Base-by-base conservation (phyloP, 2,888 invertebrate genomes). In the Cerastis leucographa region DNA sequence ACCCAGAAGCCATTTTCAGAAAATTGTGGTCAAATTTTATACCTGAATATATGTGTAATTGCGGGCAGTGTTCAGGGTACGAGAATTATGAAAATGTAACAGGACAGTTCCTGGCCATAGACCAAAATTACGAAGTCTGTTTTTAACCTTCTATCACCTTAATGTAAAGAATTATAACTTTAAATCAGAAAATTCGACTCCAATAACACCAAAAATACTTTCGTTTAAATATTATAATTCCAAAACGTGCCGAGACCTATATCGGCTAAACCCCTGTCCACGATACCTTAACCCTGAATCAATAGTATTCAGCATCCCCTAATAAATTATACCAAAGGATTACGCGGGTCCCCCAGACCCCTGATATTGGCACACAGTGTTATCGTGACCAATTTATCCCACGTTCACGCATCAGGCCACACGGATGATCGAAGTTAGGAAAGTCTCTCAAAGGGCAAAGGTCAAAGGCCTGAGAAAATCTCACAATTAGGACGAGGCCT, bases 281-380 rank as follows among this genome's bases (percentile, higher is more conserved):
- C 42, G 71, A 83, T 75, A 66, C 69, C 71, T 44, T 71, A 71
- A 80, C 76, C 85, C 83, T 77, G 82, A 89, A 86, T 84, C 85
- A 85, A 89, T 85, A 87, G 86, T 84, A 87, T 83, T 84, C 78
- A 66, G 83, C 81, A 81, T 88, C 83, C 81, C 82, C 87, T 87
- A 90, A 91, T 91, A 90, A 91, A 91, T 91, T 90, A 42, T 42
- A 86, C 54, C 75, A 71, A 81, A 87, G 90, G 89, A 91, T 91
- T 91, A 91, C 87, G 73, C 71, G 87, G 89, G 87, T 87, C 79
- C 77, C 75, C 29, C 42, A 66, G 80, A 80, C 76, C 78, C 87
- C 73, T 78, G 85, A 84, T 89, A 90, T 89, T 87, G 88, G 87
- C 67, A 76, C 65, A 62, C 68, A 70, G 67, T 83, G 59, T 80